These are phyloP conservation scores for Sphaeridia pumilis DNA, from an alignment of 2,888 invertebrate genomes.

Conservation along the genomic window DNA sequence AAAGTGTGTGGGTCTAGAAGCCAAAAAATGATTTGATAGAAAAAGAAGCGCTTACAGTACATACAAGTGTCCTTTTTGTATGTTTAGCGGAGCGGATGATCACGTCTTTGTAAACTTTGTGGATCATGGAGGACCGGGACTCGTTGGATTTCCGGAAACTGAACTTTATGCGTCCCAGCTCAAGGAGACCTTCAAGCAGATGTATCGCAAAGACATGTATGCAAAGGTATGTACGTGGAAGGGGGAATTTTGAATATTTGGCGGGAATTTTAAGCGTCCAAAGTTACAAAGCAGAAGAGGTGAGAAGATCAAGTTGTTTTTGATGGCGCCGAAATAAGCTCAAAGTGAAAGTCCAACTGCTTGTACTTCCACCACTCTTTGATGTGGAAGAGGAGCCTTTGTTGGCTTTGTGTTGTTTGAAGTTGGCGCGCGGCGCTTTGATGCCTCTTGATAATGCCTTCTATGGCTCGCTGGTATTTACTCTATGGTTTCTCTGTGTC, in stretches of 20 bases:
- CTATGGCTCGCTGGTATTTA: not conserved
- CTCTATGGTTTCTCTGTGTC: constrained; percentile 3
- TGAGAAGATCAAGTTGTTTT: not conserved
- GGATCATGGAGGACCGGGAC: constrained; percentile 50
- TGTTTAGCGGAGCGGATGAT: constrained; percentile 46
- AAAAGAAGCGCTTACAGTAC: too few species aligned
- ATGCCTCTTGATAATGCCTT: not conserved
- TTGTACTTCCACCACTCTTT: too few species aligned
- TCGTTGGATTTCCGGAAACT: constrained; percentile 46
- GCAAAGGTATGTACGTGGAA: constrained; percentile 43
- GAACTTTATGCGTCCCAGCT: constrained; percentile 39
- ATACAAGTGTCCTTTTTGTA: constrained; percentile 4
- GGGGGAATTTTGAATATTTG: too few species aligned
- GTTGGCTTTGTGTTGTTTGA: not conserved
- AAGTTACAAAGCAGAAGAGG: not conserved
- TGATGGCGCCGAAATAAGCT: too few species aligned
- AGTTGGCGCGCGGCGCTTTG: not conserved
- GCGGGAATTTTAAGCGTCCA: too few species aligned
- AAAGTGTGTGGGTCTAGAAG: too few species aligned
- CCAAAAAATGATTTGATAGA: too few species aligned
- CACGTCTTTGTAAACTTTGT: constrained; percentile 51
- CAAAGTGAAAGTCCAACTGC: too few species aligned
- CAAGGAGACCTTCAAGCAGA: constrained; percentile 37
- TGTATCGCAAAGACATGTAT: constrained; percentile 43
- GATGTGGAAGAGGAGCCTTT: not conserved